Evolutionary conservation across 2,797 vertebrate species (phyloP).

Genomic region (Gallinago nigripennis): DNA sequence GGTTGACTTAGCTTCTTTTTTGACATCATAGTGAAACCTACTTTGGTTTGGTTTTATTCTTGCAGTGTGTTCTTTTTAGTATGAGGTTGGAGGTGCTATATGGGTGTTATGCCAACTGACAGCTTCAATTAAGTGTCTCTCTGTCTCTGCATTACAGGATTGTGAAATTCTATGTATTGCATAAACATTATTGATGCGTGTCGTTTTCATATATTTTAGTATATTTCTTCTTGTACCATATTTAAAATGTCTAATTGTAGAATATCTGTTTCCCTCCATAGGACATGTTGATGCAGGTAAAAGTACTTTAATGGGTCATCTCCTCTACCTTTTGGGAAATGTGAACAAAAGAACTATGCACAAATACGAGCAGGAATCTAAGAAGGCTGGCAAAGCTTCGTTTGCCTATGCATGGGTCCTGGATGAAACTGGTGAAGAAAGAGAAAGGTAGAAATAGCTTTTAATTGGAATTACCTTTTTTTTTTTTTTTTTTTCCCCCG

Average conservation of each 20-base stretch:
- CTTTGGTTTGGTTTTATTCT: background rate
- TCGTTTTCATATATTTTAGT: background rate
- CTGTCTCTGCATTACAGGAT: background rate
- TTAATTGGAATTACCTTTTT: background rate
- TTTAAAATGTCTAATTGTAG: constrained; percentile 11
- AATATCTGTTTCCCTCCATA: constrained; percentile 63
- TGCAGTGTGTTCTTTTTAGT: background rate
- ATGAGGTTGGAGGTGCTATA: background rate
- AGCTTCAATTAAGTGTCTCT: background rate
- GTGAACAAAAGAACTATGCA: constrained; percentile 99
- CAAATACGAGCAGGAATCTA: constrained; percentile 97
- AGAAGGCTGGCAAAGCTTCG: constrained; percentile 97
- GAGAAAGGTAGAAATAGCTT: constrained; percentile 86
- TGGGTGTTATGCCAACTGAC: background rate
- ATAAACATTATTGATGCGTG: background rate
- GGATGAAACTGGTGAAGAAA: constrained; percentile 98
- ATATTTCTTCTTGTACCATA: background rate
- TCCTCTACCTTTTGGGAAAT: constrained; percentile 94
- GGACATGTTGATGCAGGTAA: constrained; percentile 98
- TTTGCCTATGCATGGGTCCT: constrained; percentile 98
- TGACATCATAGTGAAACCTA: background rate
- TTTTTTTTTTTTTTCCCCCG: background rate
- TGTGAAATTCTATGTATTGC: background rate
- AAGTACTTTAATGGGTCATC: constrained; percentile 98
- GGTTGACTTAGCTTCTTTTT: background rate